A percentile compares a stretch with the other conserved stretches of the same genome.
Conservation (phyloP, 2,113 vertebrate species). For the Cinclus cinclus region DNA sequence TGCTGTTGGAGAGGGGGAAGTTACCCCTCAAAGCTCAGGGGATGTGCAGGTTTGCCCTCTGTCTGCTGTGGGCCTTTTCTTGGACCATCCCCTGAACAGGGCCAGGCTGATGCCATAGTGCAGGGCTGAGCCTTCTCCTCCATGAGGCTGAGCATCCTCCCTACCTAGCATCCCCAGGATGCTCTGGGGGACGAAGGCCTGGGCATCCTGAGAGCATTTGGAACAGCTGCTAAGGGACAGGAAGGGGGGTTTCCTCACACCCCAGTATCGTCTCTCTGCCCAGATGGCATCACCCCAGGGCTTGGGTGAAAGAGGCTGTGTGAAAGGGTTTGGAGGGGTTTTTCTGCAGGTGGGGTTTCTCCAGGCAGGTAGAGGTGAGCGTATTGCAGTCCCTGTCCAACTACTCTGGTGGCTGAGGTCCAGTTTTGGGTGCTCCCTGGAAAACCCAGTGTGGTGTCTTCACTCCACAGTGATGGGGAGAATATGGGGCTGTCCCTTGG, state of each 20-base stretch:
- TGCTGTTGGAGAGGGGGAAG: not conserved
- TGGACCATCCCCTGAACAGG: accelerated
- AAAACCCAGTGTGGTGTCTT: not conserved
- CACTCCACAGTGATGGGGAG: not conserved
- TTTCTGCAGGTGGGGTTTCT: not conserved
- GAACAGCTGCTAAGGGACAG: not conserved
- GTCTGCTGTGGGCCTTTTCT: not conserved
- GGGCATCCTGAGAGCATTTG: not conserved
- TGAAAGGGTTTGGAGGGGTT: not conserved
- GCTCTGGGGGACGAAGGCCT: accelerated
- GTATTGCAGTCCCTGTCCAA: not conserved
- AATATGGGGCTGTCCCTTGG: not conserved
- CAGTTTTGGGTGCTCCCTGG: not conserved
- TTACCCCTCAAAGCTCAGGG: not conserved
- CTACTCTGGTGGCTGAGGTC: not conserved
- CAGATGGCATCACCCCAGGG: accelerated
- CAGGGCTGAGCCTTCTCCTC: not conserved
- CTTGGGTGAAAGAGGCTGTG: accelerated
- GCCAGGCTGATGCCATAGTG: not conserved
- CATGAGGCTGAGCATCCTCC: not conserved
- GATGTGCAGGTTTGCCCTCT: not conserved
- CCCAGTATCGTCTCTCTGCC: accelerated
- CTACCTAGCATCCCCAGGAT: accelerated
- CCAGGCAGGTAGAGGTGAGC: not conserved
- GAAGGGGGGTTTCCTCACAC: not conserved